A percentile compares a stretch with the other conserved stretches of the same genome.
Evolutionary conservation across 2,888 invertebrate species (phyloP).

Genomic region (Ectemnius cavifrons): DNA sequence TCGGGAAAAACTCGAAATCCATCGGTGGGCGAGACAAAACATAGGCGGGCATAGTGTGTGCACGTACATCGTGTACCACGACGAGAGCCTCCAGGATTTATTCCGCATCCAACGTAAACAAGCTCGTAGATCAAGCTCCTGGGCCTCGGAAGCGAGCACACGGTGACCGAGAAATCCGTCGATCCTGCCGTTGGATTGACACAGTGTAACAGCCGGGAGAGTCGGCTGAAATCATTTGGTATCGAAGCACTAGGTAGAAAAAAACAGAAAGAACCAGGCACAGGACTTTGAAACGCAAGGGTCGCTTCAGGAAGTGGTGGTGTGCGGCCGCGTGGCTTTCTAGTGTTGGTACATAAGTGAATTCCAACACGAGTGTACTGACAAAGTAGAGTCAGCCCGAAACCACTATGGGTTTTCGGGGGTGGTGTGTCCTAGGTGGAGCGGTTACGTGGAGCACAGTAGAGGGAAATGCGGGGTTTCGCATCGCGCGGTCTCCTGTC

Average conservation of each 20-base stretch:
- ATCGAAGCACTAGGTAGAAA: not conserved
- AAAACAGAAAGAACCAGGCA: not conserved
- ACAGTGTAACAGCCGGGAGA: constrained; percentile 10
- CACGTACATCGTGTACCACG: constrained; percentile 18
- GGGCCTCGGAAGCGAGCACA: constrained; percentile 22
- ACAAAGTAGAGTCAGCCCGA: constrained; percentile 7
- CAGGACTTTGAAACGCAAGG: not conserved
- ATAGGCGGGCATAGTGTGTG: not conserved
- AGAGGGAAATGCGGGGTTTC: constrained; percentile 35
- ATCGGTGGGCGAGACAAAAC: constrained; percentile 18
- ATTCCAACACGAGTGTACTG: constrained; percentile 35
- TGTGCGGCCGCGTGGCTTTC: not conserved
- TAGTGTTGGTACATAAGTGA: constrained; percentile 37
- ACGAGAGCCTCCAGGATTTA: constrained; percentile 44
- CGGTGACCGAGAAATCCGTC: constrained; percentile 29
- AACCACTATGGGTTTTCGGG: constrained; percentile 23
- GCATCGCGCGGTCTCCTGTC: constrained; percentile 27
- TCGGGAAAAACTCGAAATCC: constrained; percentile 1
- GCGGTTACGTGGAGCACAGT: constrained; percentile 10
- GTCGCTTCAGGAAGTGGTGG: not conserved
- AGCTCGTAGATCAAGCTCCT: constrained; percentile 57
- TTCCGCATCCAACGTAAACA: constrained; percentile 54
- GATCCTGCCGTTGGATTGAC: constrained; percentile 13
- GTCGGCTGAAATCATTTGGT: constrained; percentile 7
- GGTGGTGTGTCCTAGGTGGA: constrained; percentile 22